Conservation (phyloP, 2,113 vertebrate species). For the Coracopsis vasa region DNA sequence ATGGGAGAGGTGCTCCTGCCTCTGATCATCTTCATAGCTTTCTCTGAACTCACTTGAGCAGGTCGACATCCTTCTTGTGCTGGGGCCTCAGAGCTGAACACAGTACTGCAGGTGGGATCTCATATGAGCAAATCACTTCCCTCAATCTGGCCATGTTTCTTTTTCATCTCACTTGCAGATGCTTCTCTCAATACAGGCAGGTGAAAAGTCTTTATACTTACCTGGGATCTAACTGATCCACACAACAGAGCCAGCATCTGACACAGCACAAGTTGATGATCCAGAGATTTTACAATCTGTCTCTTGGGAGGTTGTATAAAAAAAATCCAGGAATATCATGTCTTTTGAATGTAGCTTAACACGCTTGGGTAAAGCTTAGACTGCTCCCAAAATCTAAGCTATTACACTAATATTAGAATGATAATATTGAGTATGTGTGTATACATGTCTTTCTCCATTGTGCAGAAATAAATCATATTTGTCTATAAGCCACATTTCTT, state of each 20-base stretch:
- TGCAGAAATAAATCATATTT: not conserved
- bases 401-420: not conserved
- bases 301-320: not conserved
- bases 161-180: not conserved
- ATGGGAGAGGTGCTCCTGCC: not conserved
- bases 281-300: not conserved
- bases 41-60: not conserved
- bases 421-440: not conserved
- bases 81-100: not conserved
- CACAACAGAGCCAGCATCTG: not conserved
- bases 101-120: not conserved
- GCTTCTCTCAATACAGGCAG: not conserved
- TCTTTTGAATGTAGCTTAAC: not conserved
- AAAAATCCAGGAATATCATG: not conserved
- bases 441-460: not conserved
- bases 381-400: not conserved
- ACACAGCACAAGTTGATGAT: not conserved
- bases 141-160: not conserved
- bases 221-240: not conserved
- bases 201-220: not conserved
- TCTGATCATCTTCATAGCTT: not conserved
- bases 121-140: not conserved
- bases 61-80: not conserved
- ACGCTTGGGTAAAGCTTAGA: not conserved
- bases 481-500: not conserved